Conservation (phyloP, 1,140 invertebrate species). For the Rhynchophorus ferrugineus region DNA sequence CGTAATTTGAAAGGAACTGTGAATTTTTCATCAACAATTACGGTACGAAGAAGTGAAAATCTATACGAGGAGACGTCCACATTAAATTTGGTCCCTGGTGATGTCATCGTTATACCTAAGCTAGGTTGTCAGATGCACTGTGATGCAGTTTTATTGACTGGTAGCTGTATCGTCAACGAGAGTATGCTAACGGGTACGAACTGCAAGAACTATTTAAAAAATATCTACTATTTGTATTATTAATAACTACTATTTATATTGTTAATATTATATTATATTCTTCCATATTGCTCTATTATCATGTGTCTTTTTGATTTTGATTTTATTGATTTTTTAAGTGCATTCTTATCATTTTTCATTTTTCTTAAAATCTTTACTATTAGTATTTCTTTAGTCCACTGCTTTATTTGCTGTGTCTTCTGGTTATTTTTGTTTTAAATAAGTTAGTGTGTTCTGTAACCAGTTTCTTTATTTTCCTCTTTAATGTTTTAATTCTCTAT, state of each 20-base stretch:
- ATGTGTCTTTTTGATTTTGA: too few relatives aligned
- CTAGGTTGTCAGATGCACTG: conserved; percentile 80
- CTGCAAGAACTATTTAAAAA: background rate
- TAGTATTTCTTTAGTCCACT: too few relatives aligned
- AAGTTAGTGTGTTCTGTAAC: too few relatives aligned
- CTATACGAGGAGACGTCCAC: conserved; percentile 41
- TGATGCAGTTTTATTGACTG: conserved; percentile 82
- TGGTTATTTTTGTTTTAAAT: too few relatives aligned
- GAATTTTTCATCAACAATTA: conserved; percentile 54
- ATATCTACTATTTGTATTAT: background rate
- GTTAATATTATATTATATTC: too few relatives aligned
- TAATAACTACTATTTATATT: background rate
- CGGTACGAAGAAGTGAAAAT: conserved; percentile 41
- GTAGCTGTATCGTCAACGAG: conserved; percentile 91
- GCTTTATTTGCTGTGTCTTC: too few relatives aligned
- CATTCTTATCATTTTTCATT: too few relatives aligned
- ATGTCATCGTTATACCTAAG: conserved; percentile 81
- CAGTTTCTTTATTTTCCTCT: too few relatives aligned
- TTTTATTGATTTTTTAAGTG: too few relatives aligned
- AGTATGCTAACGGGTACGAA: conserved; percentile 84
- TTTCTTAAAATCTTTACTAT: too few relatives aligned
- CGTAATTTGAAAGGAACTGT: conserved; percentile 61
- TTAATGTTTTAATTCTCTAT: too few relatives aligned
- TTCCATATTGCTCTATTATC: too few relatives aligned
- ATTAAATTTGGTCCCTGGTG: conserved; percentile 78